These are phyloP conservation scores for Prunella strophiata DNA, from an alignment of 2,797 vertebrate species.

Conservation along the genomic window DNA sequence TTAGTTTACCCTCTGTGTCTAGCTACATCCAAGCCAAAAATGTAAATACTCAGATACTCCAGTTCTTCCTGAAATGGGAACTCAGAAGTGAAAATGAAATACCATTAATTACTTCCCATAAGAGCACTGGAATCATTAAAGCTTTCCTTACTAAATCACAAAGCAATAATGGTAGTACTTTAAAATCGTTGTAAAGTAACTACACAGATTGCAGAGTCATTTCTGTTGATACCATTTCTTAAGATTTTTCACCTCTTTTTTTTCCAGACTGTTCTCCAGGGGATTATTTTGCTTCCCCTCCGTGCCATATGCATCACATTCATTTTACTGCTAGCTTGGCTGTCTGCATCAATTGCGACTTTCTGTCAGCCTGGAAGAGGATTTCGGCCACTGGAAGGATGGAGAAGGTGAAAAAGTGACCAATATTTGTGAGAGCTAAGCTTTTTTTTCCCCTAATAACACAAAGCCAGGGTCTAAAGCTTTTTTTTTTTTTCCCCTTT, in stretches of 20 bases:
- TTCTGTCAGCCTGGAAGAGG: conserved; percentile 79
- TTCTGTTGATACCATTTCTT: neutral
- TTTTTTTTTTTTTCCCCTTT: neutral
- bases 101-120: neutral
- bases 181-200: neutral
- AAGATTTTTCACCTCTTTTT: neutral
- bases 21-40: neutral
- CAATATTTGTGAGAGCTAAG: neutral
- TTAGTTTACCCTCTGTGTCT: neutral
- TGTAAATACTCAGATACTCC: neutral
- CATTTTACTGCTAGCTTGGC: conserved; percentile 87
- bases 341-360: conserved; percentile 83
- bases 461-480: neutral
- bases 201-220: neutral
- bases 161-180: neutral
- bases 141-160: neutral
- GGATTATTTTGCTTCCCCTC: conserved; percentile 89
- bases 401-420: conserved; percentile 88
- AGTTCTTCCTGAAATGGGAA: neutral
- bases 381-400: conserved; percentile 84
- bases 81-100: neutral
- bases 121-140: neutral
- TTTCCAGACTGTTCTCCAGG: conserved; percentile 84
- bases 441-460: neutral
- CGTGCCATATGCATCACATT: conserved; percentile 79